Evolutionary conservation across 2,797 vertebrate species (phyloP), one percentile per base, ranked within the genome.

Genomic region (Miichthys miiuy): DNA sequence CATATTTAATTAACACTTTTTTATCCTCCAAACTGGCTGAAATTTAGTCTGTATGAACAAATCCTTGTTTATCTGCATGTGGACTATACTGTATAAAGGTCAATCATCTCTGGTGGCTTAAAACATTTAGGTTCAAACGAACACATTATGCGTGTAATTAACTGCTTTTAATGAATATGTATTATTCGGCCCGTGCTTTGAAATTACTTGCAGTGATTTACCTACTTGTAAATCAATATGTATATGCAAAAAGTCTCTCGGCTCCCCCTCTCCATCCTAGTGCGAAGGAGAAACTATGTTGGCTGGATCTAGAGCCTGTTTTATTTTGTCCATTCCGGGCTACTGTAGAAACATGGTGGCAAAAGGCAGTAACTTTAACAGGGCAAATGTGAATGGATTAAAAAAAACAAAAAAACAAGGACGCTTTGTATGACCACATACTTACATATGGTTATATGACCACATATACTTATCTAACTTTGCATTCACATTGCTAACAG

Each of bases 391-490:
- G 6, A 34, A 34, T 34, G 30, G 30, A 34, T 34, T 30, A 30
- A 30, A 30, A 30, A 30, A 30, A 6, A 6, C 1, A 30, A 30
- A n/a, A 50, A 50, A 2, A 9, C 18, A 50, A 7, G 8, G 48
- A 50, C 7, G 18, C 47, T 20, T 50, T 50, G 18, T 3, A 5
- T n/a, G n/a, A n/a, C n/a, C n/a, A n/a, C n/a, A n/a, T n/a, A n/a
- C n/a, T n/a, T n/a, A n/a, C n/a, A n/a, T n/a, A n/a, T n/a, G n/a
- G n/a, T n/a, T n/a, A 50, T n/a, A n/a, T 10, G 9, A 11, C 20
- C 48, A 51, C n/a, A 51, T 51, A 51, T n/a, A 51, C 48, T 50
- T 18, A 27, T n/a, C n/a, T 30, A 38, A 42, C 57, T 68, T 44
- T 56, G n/a, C 50, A 50, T 60, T 55, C 57, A 56, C 21, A 54